These are phyloP conservation scores for Lysiphlebus fabarum DNA, from an alignment of 1,140 invertebrate species.

Conservation along the genomic window DNA sequence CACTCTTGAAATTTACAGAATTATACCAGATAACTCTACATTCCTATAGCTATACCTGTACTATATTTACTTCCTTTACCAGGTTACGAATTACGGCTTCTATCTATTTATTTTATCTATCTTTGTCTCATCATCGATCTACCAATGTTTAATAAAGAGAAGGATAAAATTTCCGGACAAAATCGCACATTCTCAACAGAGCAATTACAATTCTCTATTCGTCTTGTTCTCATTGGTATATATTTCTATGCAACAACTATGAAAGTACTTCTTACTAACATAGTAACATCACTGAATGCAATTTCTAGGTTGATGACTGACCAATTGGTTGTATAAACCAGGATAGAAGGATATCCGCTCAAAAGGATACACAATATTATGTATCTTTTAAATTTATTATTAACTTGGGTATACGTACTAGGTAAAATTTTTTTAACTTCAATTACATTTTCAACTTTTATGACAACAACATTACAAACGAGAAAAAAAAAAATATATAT, in stretches of 20 bases:
- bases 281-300: neutral
- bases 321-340: neutral
- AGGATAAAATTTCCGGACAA: slow-evolving; percentile 25
- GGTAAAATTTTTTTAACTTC: too few relatives aligned
- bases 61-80: too few relatives aligned
- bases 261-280: neutral
- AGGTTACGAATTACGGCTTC: slow-evolving; percentile 18
- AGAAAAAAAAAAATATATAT: too few relatives aligned
- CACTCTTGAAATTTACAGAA: neutral
- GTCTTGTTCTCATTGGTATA: neutral
- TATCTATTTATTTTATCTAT: too few relatives aligned
- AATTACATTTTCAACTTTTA: too few relatives aligned
- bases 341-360: too few relatives aligned
- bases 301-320: slow-evolving; percentile 1
- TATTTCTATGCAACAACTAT: neutral
- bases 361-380: too few relatives aligned
- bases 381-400: neutral
- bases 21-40: too few relatives aligned
- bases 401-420: too few relatives aligned
- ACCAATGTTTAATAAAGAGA: slow-evolving; percentile 1
- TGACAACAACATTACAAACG: too few relatives aligned
- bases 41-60: too few relatives aligned
- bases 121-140: neutral
- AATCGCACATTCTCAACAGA: slow-evolving; percentile 27
- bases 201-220: slow-evolving; percentile 29